phyloP scores from a whole-genome alignment of 2,888 invertebrate genomes.

The Phaedon cochleariae region DNA sequence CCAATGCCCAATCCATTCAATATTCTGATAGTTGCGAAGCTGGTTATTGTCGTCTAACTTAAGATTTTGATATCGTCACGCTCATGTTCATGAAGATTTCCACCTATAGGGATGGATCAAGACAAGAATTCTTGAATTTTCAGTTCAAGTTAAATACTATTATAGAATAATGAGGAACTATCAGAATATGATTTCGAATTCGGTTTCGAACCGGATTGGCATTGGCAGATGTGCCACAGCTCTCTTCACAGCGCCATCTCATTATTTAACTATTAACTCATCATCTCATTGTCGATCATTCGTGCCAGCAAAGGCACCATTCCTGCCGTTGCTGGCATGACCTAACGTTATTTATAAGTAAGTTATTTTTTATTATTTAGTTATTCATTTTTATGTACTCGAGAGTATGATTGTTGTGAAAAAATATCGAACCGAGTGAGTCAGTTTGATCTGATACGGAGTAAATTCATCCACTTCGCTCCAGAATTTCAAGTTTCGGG shows the following conservation, averaged over 20 bases:
- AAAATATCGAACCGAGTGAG: constrained; percentile 43
- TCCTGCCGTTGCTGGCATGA: constrained; percentile 49
- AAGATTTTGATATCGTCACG: too few relatives aligned
- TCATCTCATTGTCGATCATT: constrained; percentile 39
- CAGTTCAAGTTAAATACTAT: too few relatives aligned
- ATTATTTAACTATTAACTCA: constrained; percentile 46
- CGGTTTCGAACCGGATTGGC: constrained; percentile 22
- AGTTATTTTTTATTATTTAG: constrained; percentile 51
- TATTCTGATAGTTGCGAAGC: not conserved
- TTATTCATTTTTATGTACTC: constrained; percentile 40
- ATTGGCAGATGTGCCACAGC: constrained; percentile 21
- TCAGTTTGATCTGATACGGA: constrained; percentile 42
- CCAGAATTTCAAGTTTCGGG: not conserved
- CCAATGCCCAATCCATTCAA: constrained; percentile 16
- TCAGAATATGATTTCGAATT: not conserved
- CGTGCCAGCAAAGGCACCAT: constrained; percentile 50
- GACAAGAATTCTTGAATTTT: too few relatives aligned
- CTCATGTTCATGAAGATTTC: too few relatives aligned
- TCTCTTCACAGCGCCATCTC: constrained; percentile 30
- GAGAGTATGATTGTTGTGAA: constrained; percentile 49
- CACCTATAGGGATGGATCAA: too few relatives aligned
- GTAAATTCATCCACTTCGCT: constrained; percentile 20
- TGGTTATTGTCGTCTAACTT: not conserved
- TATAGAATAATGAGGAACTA: not conserved
- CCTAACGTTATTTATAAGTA: constrained; percentile 54